Base-by-base conservation (phyloP, 2,113 vertebrate genomes). In the chimpanzee (Pan troglodytes) region DNA sequence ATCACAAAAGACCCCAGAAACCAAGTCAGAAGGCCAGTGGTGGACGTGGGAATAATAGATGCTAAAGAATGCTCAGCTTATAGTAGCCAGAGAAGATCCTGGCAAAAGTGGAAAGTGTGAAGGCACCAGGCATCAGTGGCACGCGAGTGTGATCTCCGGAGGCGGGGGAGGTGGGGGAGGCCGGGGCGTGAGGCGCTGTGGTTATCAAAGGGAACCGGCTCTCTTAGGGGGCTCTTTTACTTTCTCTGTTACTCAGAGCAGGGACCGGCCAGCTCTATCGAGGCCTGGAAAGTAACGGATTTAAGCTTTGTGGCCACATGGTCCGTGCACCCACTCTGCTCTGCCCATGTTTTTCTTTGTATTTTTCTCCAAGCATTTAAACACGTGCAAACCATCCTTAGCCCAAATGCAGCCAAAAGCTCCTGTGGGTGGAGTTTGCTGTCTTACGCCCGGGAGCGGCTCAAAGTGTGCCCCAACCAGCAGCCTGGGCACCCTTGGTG, bases 81-180 rank as follows among this genome's bases (percentile, higher is more conserved):
- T 1, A 5, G 18, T 38, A 17, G n/a, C 50, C 40, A 27, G 12
- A 32, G 73, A 2, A 17, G 17, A 16, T 17, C 14, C 12, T 23
- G 5, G 75, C 61, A n/a, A 0, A 38, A 4, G 5, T 1, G 61
- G 23, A 0, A 57, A 12, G 23, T 3, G 2, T 0, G 84, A 6
- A 32, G 16, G 5, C 9, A 27, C 1, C 22, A 18, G 0, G 40
- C 50, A 2, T 35, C n/a, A 14, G 20, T 8, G 8, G 38, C n/a
- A 11, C 22, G 4, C 20, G 2, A 5, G 18, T 22, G n/a, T 38
- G 70, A 20, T 10, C n/a, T 73, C 70, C 2, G 3, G 67, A 68
- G 32, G 25, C 59, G 1, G 3, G 10, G 25, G 59, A 27, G 59
- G 70, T 2, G 1, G 67, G 16, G 67, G 35, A 2, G 8, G 25